Percentiles rank a stretch among this genome's conserved stretches.
Conservation (phyloP, 2,113 vertebrate species). For the Mus pahari region DNA sequence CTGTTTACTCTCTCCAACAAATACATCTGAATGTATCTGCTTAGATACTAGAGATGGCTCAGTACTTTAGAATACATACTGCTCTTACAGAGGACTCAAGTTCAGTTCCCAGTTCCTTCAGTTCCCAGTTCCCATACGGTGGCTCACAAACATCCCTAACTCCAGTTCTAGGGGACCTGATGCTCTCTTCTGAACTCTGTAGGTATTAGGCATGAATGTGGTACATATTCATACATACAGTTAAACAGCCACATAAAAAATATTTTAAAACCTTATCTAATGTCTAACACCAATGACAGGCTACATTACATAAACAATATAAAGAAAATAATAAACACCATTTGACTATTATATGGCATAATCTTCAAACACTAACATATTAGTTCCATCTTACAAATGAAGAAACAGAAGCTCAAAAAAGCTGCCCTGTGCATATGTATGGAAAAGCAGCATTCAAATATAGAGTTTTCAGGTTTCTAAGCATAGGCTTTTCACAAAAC, state of each 20-base stretch:
- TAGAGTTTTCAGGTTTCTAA: neutral
- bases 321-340: neutral
- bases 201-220: neutral
- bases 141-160: neutral
- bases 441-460: neutral
- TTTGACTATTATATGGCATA: neutral
- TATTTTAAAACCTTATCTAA: slow-evolving; percentile 8
- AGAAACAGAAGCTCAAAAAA: slow-evolving; percentile 38
- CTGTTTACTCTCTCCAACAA: slow-evolving; percentile 33
- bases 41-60: neutral
- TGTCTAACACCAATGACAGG: slow-evolving; percentile 38
- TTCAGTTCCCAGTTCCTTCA: neutral
- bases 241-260: neutral
- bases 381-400: slow-evolving; percentile 25
- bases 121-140: neutral
- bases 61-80: neutral
- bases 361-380: slow-evolving; percentile 16
- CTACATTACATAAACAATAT: slow-evolving; percentile 8
- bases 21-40: slow-evolving; percentile 27
- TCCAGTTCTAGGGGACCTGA: neutral
- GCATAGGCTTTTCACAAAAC: neutral
- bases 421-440: neutral
- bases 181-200: neutral
- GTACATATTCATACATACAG: neutral
- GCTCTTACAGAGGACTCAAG: neutral